Evolutionary conservation across 2,888 invertebrate genomes (phyloP), one percentile per base, ranked within the genome.

Genomic region (Mimumesa dahlbomi): DNA sequence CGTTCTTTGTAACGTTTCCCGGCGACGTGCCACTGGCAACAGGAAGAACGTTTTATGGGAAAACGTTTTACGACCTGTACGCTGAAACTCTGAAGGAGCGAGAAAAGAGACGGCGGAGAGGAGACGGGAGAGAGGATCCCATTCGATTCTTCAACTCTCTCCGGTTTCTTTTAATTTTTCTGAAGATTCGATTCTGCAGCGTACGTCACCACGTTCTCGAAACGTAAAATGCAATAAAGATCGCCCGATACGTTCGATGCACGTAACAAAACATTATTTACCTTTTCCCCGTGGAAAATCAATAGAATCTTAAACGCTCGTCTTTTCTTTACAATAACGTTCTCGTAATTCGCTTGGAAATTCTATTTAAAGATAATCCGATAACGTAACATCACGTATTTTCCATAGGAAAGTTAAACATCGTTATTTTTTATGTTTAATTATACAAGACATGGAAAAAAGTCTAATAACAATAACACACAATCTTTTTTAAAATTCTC

Each of bases 61-160:
- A 54, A 63, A 63, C 75, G 73, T 63, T 76, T 75, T 75, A 75
- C 68, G 73, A 61, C 19, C 52, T 61, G 54, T 50, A 53, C 70
- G 54, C 31, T 16, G 29, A 13, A 48, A 25, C 14, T 13, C 11
- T 16, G 11, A 18, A 25, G 18, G 13, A 13, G 19, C 2, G 13
- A 22, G 16, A 40, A 14, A 34, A 21, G 4, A 22, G 21, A 61
- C 46, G 18, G 22, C 29, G 46, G 36, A 22, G n/a, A 40, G 19
- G 13, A 19, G 21, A 31, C 40, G 31, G 31, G 40, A n/a, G 18
- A 13, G 18, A 22, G 31, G 21, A 9, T 1, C 9, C 48, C 56
- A 61, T 66, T 42, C 14, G 54, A 57, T 56, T 61, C 46, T 25
- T 54, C 64, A 18, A 52, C 52, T 58, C 64, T 50, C 54, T 45